A percentile compares a stretch with the other conserved stretches of the same genome.
Evolutionary conservation across 2,888 invertebrate species (phyloP).

Genomic region (Macroteleia sp.): DNA sequence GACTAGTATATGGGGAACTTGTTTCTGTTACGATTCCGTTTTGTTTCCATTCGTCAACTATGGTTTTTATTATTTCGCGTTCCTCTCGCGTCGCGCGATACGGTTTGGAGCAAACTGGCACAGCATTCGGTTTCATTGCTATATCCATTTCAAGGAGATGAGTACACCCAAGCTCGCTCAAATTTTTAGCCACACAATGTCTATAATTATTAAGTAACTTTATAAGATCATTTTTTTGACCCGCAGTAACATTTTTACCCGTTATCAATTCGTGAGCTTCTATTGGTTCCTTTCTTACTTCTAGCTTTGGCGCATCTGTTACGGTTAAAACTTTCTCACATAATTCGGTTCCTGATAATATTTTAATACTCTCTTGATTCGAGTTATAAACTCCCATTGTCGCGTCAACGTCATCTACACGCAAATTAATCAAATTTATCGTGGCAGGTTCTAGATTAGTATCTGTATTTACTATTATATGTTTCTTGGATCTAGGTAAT

Average conservation of each 20-base stretch:
- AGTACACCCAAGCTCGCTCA: slow-evolving; percentile 33
- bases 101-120: slow-evolving; percentile 15
- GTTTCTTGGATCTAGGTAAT: neutral
- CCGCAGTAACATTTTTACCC: neutral
- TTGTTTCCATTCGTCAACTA: slow-evolving; percentile 20
- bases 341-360: neutral
- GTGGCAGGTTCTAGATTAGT: neutral
- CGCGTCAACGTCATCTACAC: neutral
- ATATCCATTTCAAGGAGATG: slow-evolving; percentile 45
- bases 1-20: slow-evolving; percentile 8
- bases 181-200: slow-evolving; percentile 10
- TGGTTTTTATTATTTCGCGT: neutral
- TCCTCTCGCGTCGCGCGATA: neutral
- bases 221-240: slow-evolving; percentile 2
- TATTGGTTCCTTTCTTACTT: neutral
- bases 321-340: neutral
- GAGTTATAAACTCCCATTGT: neutral
- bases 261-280: neutral
- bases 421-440: neutral
- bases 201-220: slow-evolving; percentile 25
- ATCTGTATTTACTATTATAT: neutral
- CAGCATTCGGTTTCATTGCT: neutral
- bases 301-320: neutral
- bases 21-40: slow-evolving; percentile 6
- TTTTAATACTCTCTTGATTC: neutral